Evolutionary conservation across 2,797 vertebrate species (phyloP).

Genomic region (Bradypodion ventrale): DNA sequence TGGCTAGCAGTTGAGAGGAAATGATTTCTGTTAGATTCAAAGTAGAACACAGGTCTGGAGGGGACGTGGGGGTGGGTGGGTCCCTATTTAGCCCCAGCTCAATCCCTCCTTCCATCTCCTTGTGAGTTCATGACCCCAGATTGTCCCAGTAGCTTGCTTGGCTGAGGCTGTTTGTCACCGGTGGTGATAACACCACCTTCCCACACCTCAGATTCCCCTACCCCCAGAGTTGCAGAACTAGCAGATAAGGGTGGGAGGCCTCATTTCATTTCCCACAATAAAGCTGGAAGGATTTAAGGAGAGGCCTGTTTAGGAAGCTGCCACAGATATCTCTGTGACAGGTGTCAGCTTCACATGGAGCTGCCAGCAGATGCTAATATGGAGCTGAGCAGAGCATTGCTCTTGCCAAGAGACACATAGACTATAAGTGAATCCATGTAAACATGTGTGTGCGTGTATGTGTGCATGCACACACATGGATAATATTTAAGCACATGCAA

Average conservation of each 20-base stretch:
- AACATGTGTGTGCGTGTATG: not conserved
- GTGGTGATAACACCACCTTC: conserved; percentile 69
- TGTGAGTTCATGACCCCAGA: conserved; percentile 5
- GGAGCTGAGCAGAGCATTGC: conserved; percentile 70
- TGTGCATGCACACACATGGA: not conserved
- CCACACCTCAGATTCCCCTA: conserved; percentile 71
- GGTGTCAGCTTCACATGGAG: conserved; percentile 70
- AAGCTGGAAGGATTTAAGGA: conserved; percentile 51
- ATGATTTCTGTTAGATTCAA: not conserved
- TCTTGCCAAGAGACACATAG: conserved; percentile 46
- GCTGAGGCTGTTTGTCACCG: conserved; percentile 64
- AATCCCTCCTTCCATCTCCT: not conserved
- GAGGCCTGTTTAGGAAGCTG: conserved; percentile 68
- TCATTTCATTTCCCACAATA: conserved; percentile 61
- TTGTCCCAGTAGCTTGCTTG: conserved; percentile 58
- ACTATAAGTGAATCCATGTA: not conserved
- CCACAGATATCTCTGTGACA: conserved; percentile 73
- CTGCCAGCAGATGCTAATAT: conserved; percentile 58
- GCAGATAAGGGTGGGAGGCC: conserved; percentile 59
- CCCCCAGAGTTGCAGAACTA: conserved; percentile 19
- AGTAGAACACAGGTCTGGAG: not conserved
- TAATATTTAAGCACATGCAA: conserved; percentile 1
- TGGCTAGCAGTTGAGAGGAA: conserved; percentile 12
- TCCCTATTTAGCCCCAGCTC: not conserved
- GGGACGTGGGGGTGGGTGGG: not conserved